Base-by-base conservation (phyloP, 2,888 invertebrate species). In the Scrobipalpa costella region DNA sequence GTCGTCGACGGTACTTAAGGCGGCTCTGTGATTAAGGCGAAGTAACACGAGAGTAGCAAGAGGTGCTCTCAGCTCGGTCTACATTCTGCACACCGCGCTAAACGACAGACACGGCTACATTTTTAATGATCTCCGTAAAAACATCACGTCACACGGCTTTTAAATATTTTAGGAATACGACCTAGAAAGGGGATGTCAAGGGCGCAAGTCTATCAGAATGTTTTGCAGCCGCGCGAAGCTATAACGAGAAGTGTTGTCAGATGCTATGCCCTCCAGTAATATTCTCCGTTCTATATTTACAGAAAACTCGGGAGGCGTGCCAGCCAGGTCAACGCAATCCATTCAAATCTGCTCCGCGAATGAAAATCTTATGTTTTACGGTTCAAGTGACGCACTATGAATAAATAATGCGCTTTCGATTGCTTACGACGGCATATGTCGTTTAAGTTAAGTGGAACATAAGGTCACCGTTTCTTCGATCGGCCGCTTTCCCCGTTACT, bases 251-350 rank as follows among this genome's bases (percentile, higher is more conserved):
- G 74, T 81, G 81, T 80, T 80, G 79, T 80, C 78, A 80, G 77
- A 72, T 63, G 64, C 61, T 70, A 73, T 78, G 76, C 77, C 80
- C 79, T 55, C 55, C 55, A 84, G 84, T 77, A 82, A 84, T 81
- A 83, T 80, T 81, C 73, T 76, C 73, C 67, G 80, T 79, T 85
- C 85, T 87, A 88, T 83, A 85, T 85, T 84, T 86, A 84, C 78
- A 76, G 77, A 78, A 73, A 73, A 76, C 74, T 78, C 80, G 87
- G 87, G 88, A 88, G 77, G 71, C 73, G 75, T 88, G 88, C 88
- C 88, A 88, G 86, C 77, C 73, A 79, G 79, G 79, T 81, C 77
- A 76, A 71, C 76, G 71, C 69, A 67, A 64, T 63, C 68, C 67
- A 72, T 74, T 73, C 73, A 70, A 77, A 76, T 74, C 69, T 63